Evolutionary conservation across 2,113 vertebrate genomes (phyloP).

Genomic region (Pseudorectes ferrugineus): DNA sequence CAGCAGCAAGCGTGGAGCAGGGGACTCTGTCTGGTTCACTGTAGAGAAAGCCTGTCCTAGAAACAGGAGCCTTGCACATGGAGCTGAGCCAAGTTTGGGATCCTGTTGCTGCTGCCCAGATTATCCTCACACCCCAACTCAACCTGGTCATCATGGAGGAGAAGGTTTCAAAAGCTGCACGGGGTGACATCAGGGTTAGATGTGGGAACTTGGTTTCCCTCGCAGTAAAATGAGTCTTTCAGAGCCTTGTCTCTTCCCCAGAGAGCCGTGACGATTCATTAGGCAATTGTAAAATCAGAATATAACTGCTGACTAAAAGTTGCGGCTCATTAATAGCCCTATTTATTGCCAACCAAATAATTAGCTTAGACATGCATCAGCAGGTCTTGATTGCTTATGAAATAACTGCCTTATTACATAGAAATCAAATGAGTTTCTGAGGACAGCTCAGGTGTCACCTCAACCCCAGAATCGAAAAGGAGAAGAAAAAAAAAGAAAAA

Average conservation of each 20-base stretch:
- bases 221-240: background rate
- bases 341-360: conserved; percentile 51
- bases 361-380: conserved; percentile 52
- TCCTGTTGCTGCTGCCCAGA: background rate
- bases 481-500: background rate
- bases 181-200: background rate
- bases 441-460: conserved; percentile 58
- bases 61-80: background rate
- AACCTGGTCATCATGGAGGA: background rate
- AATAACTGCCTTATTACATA: conserved; percentile 60
- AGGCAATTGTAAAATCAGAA: conserved; percentile 41
- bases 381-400: conserved; percentile 40
- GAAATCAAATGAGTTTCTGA: conserved; percentile 51
- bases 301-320: background rate
- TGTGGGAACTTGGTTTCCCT: background rate
- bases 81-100: background rate
- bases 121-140: background rate
- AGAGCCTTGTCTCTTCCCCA: background rate
- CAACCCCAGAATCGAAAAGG: conserved; percentile 3
- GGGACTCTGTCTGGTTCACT: background rate
- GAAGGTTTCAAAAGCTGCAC: background rate
- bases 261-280: background rate
- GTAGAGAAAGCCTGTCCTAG: background rate
- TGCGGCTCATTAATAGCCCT: conserved; percentile 13
- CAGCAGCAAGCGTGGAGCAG: background rate